phyloP scores from a whole-genome alignment of 2,888 invertebrate species.

The Aradus depressus region DNA sequence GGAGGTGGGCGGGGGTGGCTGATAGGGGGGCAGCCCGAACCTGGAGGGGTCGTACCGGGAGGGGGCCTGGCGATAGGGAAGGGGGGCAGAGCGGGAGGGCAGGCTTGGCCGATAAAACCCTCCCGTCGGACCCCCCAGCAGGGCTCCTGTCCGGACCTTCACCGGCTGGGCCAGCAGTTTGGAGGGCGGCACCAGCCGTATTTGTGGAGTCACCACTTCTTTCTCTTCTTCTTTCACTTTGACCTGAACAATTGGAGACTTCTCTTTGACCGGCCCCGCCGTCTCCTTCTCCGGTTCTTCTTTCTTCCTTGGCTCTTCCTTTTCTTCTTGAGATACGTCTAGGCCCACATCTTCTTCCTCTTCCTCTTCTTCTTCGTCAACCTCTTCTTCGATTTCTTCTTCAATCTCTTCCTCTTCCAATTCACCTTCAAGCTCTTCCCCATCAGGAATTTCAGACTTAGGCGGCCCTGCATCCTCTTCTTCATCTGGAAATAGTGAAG shows the following conservation, averaged over 20 bases:
- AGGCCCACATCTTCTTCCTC: constrained; percentile 36
- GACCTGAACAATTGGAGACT: too few relatives aligned
- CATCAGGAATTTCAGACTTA: constrained; percentile 32
- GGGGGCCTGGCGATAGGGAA: too few relatives aligned
- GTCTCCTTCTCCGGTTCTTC: too few relatives aligned
- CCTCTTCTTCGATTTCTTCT: constrained; percentile 31
- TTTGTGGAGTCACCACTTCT: too few relatives aligned
- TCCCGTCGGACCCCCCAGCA: too few relatives aligned
- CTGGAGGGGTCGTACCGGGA: too few relatives aligned
- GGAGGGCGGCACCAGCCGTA: constrained; percentile 1
- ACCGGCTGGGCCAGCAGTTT: constrained; percentile 4
- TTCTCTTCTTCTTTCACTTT: too few relatives aligned
- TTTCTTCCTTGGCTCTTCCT: constrained; percentile 12
- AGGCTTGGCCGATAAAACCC: too few relatives aligned
- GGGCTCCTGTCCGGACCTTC: too few relatives aligned
- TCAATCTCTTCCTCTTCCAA: constrained; percentile 33
- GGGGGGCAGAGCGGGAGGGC: too few relatives aligned
- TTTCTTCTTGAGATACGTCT: constrained; percentile 34
- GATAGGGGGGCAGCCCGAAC: constrained; percentile 12
- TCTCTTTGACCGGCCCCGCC: too few relatives aligned
- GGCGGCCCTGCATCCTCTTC: constrained; percentile 29
- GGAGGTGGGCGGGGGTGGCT: constrained; percentile 10
- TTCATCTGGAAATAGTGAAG: too few relatives aligned
- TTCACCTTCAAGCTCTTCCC: constrained; percentile 33
- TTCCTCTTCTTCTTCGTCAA: constrained; percentile 24